phyloP scores from a whole-genome alignment of 2,113 vertebrate genomes.

The Zosterops borbonicus region DNA sequence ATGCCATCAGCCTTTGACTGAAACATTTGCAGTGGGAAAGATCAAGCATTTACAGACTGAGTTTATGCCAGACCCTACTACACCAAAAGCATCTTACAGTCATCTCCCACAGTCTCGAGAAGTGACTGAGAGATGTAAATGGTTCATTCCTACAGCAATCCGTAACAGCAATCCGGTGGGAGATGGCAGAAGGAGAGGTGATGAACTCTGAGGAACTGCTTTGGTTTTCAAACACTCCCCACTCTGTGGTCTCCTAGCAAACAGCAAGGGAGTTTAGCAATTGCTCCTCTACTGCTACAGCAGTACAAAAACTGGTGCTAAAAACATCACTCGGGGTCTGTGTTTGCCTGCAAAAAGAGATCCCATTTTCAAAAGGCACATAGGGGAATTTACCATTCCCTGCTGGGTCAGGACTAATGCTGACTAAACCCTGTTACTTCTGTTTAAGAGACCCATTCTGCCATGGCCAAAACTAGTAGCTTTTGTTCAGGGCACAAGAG shows the following conservation, averaged over 20 bases:
- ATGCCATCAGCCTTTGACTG: not conserved
- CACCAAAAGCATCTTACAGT: not conserved
- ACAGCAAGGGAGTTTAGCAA: not conserved
- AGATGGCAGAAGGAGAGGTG: not conserved
- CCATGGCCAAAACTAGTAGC: not conserved
- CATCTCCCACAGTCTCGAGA: not conserved
- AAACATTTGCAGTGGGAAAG: not conserved
- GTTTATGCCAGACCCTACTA: not conserved
- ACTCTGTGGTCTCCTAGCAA: not conserved
- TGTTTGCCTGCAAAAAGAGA: not conserved
- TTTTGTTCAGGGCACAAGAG: not conserved
- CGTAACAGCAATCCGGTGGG: rapidly evolving
- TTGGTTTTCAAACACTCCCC: not conserved
- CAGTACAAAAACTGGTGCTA: not conserved
- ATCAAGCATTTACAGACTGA: not conserved
- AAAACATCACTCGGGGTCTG: not conserved
- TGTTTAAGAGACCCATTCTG: not conserved
- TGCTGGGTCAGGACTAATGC: not conserved
- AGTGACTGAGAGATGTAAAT: not conserved
- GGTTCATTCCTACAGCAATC: not conserved
- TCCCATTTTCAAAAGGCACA: not conserved
- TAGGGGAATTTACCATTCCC: not conserved
- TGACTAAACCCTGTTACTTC: not conserved
- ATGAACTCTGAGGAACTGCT: not conserved
- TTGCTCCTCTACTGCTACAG: not conserved